These are phyloP conservation scores for Calameuta pallipes DNA, from an alignment of 2,888 invertebrate species.

Conservation along the genomic window DNA sequence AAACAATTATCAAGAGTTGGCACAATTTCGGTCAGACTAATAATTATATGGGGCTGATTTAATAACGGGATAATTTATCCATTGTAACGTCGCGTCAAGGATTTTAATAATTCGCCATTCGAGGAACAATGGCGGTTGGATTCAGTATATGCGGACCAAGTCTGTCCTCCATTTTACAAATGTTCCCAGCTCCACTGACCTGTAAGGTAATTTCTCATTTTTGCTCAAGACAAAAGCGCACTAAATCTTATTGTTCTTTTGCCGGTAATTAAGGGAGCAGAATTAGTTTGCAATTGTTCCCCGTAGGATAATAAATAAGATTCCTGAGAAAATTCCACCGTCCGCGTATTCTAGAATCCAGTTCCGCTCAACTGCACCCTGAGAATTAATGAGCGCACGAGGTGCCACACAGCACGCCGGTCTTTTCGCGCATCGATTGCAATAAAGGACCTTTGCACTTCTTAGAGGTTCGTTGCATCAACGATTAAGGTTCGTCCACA, in stretches of 20 bases:
- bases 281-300: conserved; percentile 65
- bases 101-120: neutral
- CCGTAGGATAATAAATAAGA: conserved; percentile 61
- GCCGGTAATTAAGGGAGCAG: conserved; percentile 63
- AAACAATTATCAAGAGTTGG: neutral
- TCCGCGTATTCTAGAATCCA: conserved; percentile 48
- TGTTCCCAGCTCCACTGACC: conserved; percentile 53
- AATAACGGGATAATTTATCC: neutral
- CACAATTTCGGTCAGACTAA: neutral
- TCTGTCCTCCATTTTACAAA: conserved; percentile 37
- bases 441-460: conserved; percentile 24
- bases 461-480: neutral
- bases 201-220: conserved; percentile 63
- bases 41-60: neutral
- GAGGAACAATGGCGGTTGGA: conserved; percentile 1
- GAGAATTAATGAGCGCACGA: conserved; percentile 50
- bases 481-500: neutral
- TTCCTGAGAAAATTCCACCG: conserved; percentile 59
- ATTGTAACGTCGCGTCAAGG: neutral
- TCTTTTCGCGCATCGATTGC: conserved; percentile 12
- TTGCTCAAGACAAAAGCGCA: conserved; percentile 62
- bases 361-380: conserved; percentile 51
- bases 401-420: neutral
- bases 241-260: conserved; percentile 65
- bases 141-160: conserved; percentile 12